These are phyloP conservation scores for Erannis defoliaria DNA, from an alignment of 2,888 invertebrate genomes.

Conservation along the genomic window DNA sequence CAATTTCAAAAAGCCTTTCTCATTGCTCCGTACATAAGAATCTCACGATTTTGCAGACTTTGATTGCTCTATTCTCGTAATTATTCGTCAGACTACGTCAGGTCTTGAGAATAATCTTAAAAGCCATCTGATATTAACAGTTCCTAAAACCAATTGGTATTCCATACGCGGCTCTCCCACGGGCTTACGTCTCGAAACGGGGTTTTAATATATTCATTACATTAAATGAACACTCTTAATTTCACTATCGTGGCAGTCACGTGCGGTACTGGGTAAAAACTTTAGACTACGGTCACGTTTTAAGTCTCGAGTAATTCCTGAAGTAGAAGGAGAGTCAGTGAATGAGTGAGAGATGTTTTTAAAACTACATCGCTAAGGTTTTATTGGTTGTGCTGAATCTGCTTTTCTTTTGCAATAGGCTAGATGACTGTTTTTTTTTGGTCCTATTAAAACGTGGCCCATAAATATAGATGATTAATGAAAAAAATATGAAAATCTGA, in stretches of 20 bases:
- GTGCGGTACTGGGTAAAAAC: slow-evolving; percentile 54
- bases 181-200: slow-evolving; percentile 21
- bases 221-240: slow-evolving; percentile 67
- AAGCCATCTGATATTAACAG: slow-evolving; percentile 7
- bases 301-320: slow-evolving; percentile 3
- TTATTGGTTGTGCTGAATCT: too few relatives aligned
- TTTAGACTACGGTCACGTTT: slow-evolving; percentile 50
- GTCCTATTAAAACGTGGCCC: too few relatives aligned
- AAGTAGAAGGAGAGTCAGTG: slow-evolving; percentile 16
- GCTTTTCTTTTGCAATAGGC: too few relatives aligned
- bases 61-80: background rate
- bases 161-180: slow-evolving; percentile 22
- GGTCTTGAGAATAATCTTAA: slow-evolving; percentile 7
- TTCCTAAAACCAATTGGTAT: slow-evolving; percentile 21
- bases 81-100: background rate
- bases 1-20: too few relatives aligned
- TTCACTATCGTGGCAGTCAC: slow-evolving; percentile 58
- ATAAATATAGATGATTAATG: too few relatives aligned
- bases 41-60: too few relatives aligned
- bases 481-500: too few relatives aligned
- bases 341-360: slow-evolving; percentile 1
- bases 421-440: too few relatives aligned
- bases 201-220: slow-evolving; percentile 49
- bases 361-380: too few relatives aligned
- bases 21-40: too few relatives aligned